Evolutionary conservation across 1,140 invertebrate genomes (phyloP).

Genomic region (Procambarus virginalis): DNA sequence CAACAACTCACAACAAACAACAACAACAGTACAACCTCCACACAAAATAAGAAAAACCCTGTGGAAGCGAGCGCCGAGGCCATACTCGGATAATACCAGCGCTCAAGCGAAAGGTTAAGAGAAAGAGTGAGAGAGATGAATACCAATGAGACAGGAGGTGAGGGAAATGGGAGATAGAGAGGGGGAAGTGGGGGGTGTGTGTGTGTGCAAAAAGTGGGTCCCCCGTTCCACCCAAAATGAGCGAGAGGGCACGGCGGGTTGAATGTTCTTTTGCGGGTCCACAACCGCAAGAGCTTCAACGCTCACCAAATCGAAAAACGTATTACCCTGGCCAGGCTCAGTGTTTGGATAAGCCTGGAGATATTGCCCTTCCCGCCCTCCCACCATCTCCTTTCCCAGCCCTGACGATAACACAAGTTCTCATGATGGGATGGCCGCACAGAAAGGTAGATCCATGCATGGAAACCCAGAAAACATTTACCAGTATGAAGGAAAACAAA

Average conservation of each 20-base stretch:
- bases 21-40: background rate
- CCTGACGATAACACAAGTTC: background rate
- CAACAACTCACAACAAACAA: background rate
- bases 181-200: background rate
- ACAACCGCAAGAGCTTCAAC: background rate
- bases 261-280: background rate
- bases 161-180: background rate
- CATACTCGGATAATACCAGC: background rate
- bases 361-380: background rate
- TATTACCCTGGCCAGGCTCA: background rate
- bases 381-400: background rate
- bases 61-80: background rate
- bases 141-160: background rate
- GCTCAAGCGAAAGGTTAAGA: background rate
- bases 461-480: background rate
- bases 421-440: background rate
- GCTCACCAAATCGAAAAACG: background rate
- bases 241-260: background rate
- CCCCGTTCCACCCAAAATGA: no score
- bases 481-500: background rate
- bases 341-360: background rate
- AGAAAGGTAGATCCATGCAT: background rate
- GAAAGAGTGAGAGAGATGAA: constrained; percentile 1
- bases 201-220: background rate
- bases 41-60: background rate